These are phyloP conservation scores for Orthosia gothica DNA, from an alignment of 2,888 invertebrate species.

Conservation along the genomic window DNA sequence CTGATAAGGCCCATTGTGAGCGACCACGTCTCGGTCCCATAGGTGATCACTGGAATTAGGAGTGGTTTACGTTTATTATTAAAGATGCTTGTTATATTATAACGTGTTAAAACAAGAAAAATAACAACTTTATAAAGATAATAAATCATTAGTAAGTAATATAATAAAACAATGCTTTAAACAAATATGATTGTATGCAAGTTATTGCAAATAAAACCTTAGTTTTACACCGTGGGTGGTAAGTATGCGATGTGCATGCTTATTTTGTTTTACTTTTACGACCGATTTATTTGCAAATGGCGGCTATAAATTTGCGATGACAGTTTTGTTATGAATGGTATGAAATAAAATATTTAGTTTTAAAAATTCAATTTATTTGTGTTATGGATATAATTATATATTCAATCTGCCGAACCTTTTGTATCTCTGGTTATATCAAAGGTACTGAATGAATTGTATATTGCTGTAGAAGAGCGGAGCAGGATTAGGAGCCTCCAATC, in stretches of 20 bases:
- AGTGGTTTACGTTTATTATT: neutral
- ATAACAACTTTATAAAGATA: neutral
- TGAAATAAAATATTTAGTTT: neutral
- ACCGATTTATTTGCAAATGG: conserved; percentile 14
- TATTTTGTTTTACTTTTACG: conserved; percentile 22
- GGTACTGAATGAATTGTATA: too few relatives aligned
- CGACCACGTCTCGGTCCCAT: too few relatives aligned
- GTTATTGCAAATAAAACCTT: conserved; percentile 22
- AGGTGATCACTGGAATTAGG: too few relatives aligned
- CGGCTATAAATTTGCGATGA: neutral
- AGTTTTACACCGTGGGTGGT: conserved; percentile 41
- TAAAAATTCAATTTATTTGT: neutral
- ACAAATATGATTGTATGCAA: neutral
- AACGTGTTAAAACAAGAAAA: neutral
- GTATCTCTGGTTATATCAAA: too few relatives aligned
- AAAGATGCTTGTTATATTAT: neutral
- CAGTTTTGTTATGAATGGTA: neutral
- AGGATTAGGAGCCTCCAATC: too few relatives aligned
- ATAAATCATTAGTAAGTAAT: neutral
- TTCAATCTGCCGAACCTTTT: too few relatives aligned
- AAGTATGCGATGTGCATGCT: conserved; percentile 14
- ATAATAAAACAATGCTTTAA: conserved; percentile 13
- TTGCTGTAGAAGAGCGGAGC: too few relatives aligned
- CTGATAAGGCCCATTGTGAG: too few relatives aligned
- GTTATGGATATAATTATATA: too few relatives aligned